These are phyloP conservation scores for Turritopsis dohrnii DNA, from an alignment of 30 jellyfish, hydroid and myxozoan genomes.

Conservation along the genomic window DNA sequence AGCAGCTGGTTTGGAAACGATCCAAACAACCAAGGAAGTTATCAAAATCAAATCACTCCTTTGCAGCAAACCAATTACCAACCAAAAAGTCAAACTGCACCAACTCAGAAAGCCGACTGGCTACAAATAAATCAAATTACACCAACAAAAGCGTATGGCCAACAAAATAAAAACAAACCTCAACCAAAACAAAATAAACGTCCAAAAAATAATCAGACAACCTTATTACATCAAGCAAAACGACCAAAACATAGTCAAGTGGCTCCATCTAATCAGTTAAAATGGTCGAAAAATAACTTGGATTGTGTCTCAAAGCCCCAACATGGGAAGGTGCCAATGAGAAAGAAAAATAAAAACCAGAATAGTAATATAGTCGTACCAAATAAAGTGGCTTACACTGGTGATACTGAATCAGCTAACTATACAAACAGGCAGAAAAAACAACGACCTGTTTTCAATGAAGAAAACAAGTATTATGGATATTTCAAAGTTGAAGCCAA, in stretches of 20 bases:
- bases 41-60: not conserved
- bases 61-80: not conserved
- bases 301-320: no score
- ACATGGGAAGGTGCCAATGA: no score
- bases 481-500: slow-evolving; percentile 1
- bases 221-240: not conserved
- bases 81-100: not conserved
- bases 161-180: no score
- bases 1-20: not conserved
- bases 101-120: not conserved
- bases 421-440: not conserved
- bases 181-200: not conserved
- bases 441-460: slow-evolving; percentile 1
- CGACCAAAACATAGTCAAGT: not conserved
- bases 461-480: not conserved
- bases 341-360: not conserved
- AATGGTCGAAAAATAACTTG: no score
- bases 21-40: not conserved
- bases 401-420: not conserved
- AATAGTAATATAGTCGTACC: not conserved
- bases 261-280: not conserved
- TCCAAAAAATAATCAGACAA: not conserved
- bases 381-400: not conserved
- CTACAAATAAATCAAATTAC: not conserved
- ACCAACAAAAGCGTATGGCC: not conserved